Evolutionary conservation across 64 coral and sea anemone genomes (phyloP), one percentile per base, ranked within the genome.

Genomic region (Actinia equina): DNA sequence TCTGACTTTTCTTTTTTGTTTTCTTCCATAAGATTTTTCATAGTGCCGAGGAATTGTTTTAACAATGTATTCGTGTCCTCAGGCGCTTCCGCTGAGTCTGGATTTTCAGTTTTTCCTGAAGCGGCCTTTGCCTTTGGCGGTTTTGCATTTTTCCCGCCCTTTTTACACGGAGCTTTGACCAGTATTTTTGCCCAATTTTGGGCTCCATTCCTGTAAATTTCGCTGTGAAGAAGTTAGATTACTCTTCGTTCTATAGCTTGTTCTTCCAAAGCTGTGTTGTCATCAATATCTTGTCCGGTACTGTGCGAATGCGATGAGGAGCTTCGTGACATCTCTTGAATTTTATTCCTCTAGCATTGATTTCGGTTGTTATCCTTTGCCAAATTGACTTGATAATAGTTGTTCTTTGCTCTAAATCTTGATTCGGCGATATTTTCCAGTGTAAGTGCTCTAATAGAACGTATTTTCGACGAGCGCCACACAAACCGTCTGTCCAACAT

Each of bases 1-100:
- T 82, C 60, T 63, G 60, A 63, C 30, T 80, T 55, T 82, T 82
- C 54, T 42, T 55, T 22, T 42, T 27, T 3, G 44, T 44, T 43
- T 82, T 82, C 80, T 82, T 46, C 80, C 46, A 82, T 54, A 55
- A 82, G 46, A 55, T 41, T 52, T 82, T 52, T 45, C 37, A 82
- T 82, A 22, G 17, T 82, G 54, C 80, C 80, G 17, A 49, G 44
- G 54, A 82, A 55, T 83, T 83, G 15, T 55, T 83, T 46, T 45
- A 83, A 23, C 19, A 83, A 63, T 0, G 11, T 22, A 63, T 11
- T 63, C 0, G 60, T 63, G 17, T 63, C 60, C 60, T 63, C 60
- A 63, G 60, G 60, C 60, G 60, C 60, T 63, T 63, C 17, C 60
- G 60, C 60, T 22, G 60, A 63, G 60, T 63, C 60, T 63, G 10